Base-by-base conservation (phyloP, 1,140 invertebrate genomes). In the Campodea augens region DNA sequence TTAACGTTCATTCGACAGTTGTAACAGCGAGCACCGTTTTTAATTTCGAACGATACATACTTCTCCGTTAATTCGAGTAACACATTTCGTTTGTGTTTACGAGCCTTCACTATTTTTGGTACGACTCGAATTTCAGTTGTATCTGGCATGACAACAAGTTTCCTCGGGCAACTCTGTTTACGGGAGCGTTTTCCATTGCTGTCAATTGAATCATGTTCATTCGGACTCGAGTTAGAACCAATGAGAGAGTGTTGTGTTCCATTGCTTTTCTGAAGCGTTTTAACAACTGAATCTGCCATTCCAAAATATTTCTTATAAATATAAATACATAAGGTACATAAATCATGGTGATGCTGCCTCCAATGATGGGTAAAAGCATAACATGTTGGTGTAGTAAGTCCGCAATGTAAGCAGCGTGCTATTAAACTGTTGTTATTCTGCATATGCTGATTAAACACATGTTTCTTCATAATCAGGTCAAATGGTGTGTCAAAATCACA, bases 101-200 rank as follows among this genome's bases (percentile, higher is more conserved):
- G 20, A 27, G 42, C 18, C 18, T 29, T 46, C 18, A 21, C 21
- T 24, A 25, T 23, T 44, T 23, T 39, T 32, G 29, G 43, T 27
- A 5, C 40, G 18, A 22, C 10, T 38, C 10, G 29, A 18, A 24
- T 37, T 45, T 43, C 37, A 42, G 39, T 20, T 22, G 15, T 12
- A 22, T 32, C 57, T 48, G 0, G 62, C 59, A 53, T 66, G 60
- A 47, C 61, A 7, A 66, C 53, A 5, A 68, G 54, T 52, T 64
- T 68, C 42, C 67, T 62, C 3, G 67, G 67, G 48, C 60, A 59
- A 25, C 56, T 61, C 48, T 68, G 66, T 45, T 68, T 68, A 12
- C 66, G 56, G 2, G 63, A 58, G 36, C 66, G 53, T 46, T 63
- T 55, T 32, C 22, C 41, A 24, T 7, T 15, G n/a, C 15, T 13